Percentiles rank a stretch among this genome's conserved stretches.
These are phyloP conservation scores for Triplophysa rosa DNA, from an alignment of 2,113 vertebrate genomes.

Conservation along the genomic window DNA sequence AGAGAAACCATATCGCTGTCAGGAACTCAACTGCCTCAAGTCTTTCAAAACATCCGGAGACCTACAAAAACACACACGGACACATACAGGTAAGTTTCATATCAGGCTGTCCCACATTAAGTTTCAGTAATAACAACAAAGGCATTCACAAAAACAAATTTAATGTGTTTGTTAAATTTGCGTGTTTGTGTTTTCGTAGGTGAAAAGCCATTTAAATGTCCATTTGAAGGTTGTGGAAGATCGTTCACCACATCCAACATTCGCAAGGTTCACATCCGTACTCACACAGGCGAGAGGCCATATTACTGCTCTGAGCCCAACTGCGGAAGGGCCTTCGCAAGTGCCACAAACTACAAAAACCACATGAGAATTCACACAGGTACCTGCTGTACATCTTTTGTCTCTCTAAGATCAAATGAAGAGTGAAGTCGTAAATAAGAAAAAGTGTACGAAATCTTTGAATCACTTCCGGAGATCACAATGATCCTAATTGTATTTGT, in stretches of 20 bases:
- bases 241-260: slow-evolving; percentile 99
- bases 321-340: slow-evolving; percentile 96
- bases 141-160: too few relatives aligned
- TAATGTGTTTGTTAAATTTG: neutral
- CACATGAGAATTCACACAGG: slow-evolving; percentile 99
- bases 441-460: too few relatives aligned
- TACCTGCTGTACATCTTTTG: slow-evolving; percentile 54
- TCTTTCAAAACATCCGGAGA: slow-evolving; percentile 99
- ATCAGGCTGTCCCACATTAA: neutral
- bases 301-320: slow-evolving; percentile 98
- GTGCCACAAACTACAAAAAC: slow-evolving; percentile 99
- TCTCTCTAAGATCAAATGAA: neutral
- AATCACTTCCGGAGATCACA: neutral
- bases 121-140: neutral
- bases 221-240: slow-evolving; percentile 92
- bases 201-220: slow-evolving; percentile 97
- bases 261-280: slow-evolving; percentile 97
- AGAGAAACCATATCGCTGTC: slow-evolving; percentile 96
- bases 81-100: slow-evolving; percentile 86
- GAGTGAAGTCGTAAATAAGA: too few relatives aligned
- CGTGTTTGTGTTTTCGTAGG: slow-evolving; percentile 70
- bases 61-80: slow-evolving; percentile 96
- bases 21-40: slow-evolving; percentile 93
- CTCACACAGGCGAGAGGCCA: slow-evolving; percentile 95
- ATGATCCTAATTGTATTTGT: slow-evolving; percentile 9